Base-by-base conservation (phyloP, 2,113 vertebrate species). In the Capreolus pygargus region DNA sequence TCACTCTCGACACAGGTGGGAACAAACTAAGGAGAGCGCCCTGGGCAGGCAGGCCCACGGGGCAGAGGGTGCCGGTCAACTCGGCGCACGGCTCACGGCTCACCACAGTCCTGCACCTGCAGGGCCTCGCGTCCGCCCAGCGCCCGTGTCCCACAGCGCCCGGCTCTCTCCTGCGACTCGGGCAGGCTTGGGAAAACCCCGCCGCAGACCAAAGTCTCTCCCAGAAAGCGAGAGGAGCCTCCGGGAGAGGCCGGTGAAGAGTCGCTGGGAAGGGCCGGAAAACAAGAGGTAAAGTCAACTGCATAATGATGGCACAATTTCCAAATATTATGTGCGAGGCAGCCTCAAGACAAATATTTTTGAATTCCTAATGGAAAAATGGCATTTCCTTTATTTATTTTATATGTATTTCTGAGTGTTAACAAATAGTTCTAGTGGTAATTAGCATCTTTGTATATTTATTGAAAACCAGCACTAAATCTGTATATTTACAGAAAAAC, bases 361-460 rank as follows among this genome's bases (percentile, higher is more conserved):
- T 96, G 79, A 89, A 89, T 97, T 95, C 95, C 83, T 95, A 97
- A 97, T 95, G 86, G 86, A 94, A 98, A 97, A 97, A 96, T 93
- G 33, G 16, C 95, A 97, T 97, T 98, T 94, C 96, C 95, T 94
- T 96, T 97, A 97, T 98, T 97, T 98, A 97, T 95, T 98, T 98
- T 97, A 97, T 94, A 97, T 97, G 97, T 96, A 97, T 92, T 98
- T 98, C 96, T 97, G 94, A 97, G 90, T 89, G 97, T 97, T 98
- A 98, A 97, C 97, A 98, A 97, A 98, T 95, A 98, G 97, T 97
- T 92, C 90, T 92, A 95, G 98, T 95, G 96, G 94, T 97, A 98
- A 98, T 98, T 98, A 98, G 94, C 97, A 98, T 98, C 97, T 97
- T 98, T 98, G 97, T 98, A 85, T 95, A 97, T 97, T 97, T 98